These are phyloP conservation scores for Lepidurus arcticus DNA, from an alignment of 1,140 invertebrate genomes.

Conservation along the genomic window DNA sequence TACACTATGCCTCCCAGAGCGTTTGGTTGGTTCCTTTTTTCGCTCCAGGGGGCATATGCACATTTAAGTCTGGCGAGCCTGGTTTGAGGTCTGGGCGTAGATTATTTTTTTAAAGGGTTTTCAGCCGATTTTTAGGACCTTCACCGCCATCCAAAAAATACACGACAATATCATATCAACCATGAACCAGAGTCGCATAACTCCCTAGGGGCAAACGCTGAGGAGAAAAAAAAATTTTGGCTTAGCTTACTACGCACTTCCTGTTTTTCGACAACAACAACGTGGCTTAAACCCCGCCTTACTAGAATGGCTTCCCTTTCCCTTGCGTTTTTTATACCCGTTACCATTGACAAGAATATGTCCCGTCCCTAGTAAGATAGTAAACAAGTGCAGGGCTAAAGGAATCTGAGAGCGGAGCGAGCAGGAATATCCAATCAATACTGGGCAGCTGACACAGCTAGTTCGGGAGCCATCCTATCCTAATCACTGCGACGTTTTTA, in stretches of 20 bases:
- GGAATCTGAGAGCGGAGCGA: neutral
- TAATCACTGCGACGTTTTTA: neutral
- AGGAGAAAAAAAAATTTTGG: neutral
- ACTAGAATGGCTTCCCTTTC: neutral
- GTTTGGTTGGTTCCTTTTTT: no score
- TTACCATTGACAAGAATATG: neutral
- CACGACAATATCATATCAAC: neutral
- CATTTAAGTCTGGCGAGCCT: no score
- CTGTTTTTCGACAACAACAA: constrained; percentile 8
- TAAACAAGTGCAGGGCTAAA: neutral
- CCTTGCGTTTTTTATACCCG: neutral
- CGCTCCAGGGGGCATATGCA: no score
- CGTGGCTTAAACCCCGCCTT: neutral
- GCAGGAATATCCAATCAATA: neutral
- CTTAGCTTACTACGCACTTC: constrained; percentile 8
- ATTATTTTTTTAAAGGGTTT: neutral
- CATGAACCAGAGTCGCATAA: neutral
- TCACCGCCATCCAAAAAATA: neutral
- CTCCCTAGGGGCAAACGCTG: neutral
- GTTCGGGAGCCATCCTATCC: neutral
- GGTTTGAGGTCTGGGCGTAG: no score
- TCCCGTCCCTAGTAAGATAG: neutral
- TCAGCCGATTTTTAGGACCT: neutral
- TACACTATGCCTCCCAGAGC: no score
- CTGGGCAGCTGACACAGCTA: neutral